Evolutionary conservation across 1,140 invertebrate genomes (phyloP), one percentile per base, ranked within the genome.

Genomic region (Meloidogyne floridensis): DNA sequence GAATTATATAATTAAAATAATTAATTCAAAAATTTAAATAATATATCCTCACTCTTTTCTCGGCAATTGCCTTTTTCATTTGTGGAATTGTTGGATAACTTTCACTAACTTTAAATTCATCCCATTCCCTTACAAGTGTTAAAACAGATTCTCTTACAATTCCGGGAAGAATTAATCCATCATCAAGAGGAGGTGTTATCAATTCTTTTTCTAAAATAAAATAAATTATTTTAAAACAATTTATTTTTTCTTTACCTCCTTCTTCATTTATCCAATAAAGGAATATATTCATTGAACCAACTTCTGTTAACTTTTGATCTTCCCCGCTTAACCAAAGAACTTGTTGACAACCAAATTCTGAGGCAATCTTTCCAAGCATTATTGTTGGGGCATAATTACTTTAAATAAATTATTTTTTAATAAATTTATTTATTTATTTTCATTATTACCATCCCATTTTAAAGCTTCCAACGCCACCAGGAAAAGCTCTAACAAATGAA

Each of bases 231-330:
- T 42, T 11, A n/a, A 71, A 2, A 51, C 42, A 10, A 42, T 10
- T 10, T 18, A 32, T 42, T 10, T 72, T 18, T 32, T 11, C 2
- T 72, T 91, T 92, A 96, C 96, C 96, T 93, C 95, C 95, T 88
- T 95, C 91, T 77, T 95, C 93, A 90, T 98, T 95, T 80, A 94
- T 93, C 90, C 93, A 94, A 87, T 94, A 93, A 84, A 97, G 92
- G 89, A 99, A 98, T 73, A 99, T 93, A 88, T 99, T 99, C 98
- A 99, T 99, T 9, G 97, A 96, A 69, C 98, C 98, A 72, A 95
- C 96, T 93, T 99, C 98, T 0, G 98, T 99, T 2, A 99, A 87
- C 90, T 97, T 93, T 90, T 97, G 93, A 89, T 99, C 94, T 5
- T 95, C 93, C 9, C 97, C 97, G 91, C 94, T 98, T 6, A 99